phyloP scores from a whole-genome alignment of 2,113 vertebrate species.

The Oryzias woworae region DNA sequence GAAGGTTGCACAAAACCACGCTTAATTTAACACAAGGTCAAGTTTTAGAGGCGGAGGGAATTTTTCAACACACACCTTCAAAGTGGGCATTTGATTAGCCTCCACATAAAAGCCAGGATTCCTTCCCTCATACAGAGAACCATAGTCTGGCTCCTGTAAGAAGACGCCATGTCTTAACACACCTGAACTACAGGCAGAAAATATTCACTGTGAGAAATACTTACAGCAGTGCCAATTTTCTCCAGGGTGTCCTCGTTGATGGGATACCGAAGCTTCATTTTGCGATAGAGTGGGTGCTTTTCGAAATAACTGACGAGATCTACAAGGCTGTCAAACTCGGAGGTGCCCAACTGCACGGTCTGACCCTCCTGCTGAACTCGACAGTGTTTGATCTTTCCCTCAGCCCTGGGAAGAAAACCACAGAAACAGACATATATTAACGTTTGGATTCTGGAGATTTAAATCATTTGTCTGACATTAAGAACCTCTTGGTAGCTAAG shows the following conservation, averaged over 20 bases:
- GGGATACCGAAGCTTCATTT: slow-evolving; percentile 98
- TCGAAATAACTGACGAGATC: slow-evolving; percentile 97
- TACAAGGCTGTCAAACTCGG: slow-evolving; percentile 95
- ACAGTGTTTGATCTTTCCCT: slow-evolving; percentile 99
- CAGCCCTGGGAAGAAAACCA: slow-evolving; percentile 79
- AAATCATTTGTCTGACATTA: neutral
- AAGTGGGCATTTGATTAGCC: slow-evolving; percentile 96
- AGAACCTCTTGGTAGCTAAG: neutral
- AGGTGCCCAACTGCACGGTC: slow-evolving; percentile 90
- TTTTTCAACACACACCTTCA: slow-evolving; percentile 82
- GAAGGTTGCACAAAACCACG: neutral
- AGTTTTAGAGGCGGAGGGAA: neutral
- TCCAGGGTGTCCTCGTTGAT: slow-evolving; percentile 98
- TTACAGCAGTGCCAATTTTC: slow-evolving; percentile 97
- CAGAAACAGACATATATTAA: neutral
- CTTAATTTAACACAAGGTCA: neutral
- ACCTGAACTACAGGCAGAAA: too few relatives aligned
- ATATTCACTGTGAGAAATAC: slow-evolving; percentile 34
- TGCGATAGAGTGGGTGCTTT: slow-evolving; percentile 94
- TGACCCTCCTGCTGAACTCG: slow-evolving; percentile 97
- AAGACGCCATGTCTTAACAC: slow-evolving; percentile 11
- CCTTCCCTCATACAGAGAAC: slow-evolving; percentile 91
- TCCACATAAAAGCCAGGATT: slow-evolving; percentile 97
- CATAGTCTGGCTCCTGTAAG: slow-evolving; percentile 92
- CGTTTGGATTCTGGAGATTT: neutral